Percentiles rank a stretch among this genome's conserved stretches.
Evolutionary conservation across 1,140 invertebrate species (phyloP).

Genomic region (Camponotus pennsylvanicus): DNA sequence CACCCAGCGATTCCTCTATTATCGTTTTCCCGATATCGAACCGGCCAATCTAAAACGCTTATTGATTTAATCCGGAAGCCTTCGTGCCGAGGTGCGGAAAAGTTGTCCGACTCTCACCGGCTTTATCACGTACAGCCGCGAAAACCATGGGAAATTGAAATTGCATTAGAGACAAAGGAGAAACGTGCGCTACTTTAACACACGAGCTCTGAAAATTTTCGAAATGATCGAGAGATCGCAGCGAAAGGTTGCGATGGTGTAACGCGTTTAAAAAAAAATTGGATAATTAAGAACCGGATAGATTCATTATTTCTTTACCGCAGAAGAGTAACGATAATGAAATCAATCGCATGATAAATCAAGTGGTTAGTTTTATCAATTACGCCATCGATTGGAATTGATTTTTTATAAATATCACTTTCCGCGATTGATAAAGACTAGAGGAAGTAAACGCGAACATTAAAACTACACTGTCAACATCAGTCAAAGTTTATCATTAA

Average conservation of each 20-base stretch:
- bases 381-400: not conserved
- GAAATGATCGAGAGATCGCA: not conserved
- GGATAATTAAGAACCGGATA: not conserved
- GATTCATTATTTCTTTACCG: not conserved
- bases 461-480: constrained; percentile 19
- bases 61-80: constrained; percentile 25
- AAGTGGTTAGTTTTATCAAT: not conserved
- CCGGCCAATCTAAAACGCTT: constrained; percentile 8
- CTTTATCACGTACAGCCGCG: not conserved
- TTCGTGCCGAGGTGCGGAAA: not conserved
- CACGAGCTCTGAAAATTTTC: not conserved
- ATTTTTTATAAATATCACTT: not conserved
- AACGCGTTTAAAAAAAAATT: not conserved
- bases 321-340: not conserved
- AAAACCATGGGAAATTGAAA: constrained; percentile 19
- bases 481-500: constrained; percentile 14
- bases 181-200: not conserved
- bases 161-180: not conserved
- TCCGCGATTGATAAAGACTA: not conserved
- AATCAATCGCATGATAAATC: not conserved
- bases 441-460: not conserved
- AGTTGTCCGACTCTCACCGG: not conserved
- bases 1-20: constrained; percentile 6
- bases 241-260: not conserved
- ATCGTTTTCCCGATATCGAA: constrained; percentile 46